These are phyloP conservation scores for Platorchestia sp. DNA, from an alignment of 1,140 invertebrate species.

Conservation along the genomic window DNA sequence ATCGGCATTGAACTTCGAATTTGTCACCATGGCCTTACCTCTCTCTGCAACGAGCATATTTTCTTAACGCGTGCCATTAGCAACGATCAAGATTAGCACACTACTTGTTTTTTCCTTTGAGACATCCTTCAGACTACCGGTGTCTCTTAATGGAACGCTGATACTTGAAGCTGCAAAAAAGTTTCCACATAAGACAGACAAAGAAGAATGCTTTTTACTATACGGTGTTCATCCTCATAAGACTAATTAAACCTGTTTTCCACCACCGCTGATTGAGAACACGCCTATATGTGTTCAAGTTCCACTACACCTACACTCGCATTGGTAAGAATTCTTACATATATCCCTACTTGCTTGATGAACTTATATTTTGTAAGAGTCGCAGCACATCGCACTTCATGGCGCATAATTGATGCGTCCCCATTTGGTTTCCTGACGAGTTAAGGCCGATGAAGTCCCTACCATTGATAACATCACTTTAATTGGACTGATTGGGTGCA, in stretches of 20 bases:
- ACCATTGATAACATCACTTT: slow-evolving; percentile 24
- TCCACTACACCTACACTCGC: not conserved
- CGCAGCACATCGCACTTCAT: not conserved
- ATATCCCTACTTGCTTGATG: not conserved
- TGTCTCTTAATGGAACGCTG: not conserved
- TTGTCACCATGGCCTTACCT: not conserved
- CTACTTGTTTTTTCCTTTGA: not conserved
- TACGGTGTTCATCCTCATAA: not conserved
- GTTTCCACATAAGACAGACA: not conserved
- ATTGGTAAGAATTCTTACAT: not conserved
- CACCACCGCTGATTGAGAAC: not conserved
- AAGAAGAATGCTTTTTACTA: not conserved
- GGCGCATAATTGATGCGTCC: not conserved
- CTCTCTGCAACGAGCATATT: not conserved
- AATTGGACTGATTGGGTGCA: slow-evolving; percentile 14
- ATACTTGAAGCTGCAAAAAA: not conserved
- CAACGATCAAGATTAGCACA: slow-evolving; percentile 8
- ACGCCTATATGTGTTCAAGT: not conserved
- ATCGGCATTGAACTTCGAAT: not conserved
- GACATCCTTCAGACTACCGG: not conserved
- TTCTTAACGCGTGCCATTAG: slow-evolving; percentile 28
- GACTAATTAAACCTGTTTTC: not conserved
- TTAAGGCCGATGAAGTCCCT: slow-evolving; percentile 4
- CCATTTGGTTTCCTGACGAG: not conserved
- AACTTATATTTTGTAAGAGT: not conserved